Evolutionary conservation across 2,797 vertebrate genomes (phyloP), one percentile per base, ranked within the genome.

Genomic region (Lindbergichthys nudifrons): DNA sequence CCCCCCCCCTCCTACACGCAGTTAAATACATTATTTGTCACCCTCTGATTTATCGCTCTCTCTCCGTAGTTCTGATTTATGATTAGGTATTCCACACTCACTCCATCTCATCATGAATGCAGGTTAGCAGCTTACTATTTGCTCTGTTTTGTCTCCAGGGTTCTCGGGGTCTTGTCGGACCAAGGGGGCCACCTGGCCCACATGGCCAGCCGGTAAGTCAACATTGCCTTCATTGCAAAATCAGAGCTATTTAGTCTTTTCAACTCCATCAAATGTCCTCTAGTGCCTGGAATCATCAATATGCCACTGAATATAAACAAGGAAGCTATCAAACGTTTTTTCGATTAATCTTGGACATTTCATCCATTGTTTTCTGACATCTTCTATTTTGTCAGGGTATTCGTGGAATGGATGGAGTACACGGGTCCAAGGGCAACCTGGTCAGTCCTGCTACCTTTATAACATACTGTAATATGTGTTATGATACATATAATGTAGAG

Each of bases 351-450:
- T 59, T 59, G 54, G 19, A 72, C 19, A 50, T 70, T 53, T 51
- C 39, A 65, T 73, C 39, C 14, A 32, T 50, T 21, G 13, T 64
- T 69, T 64, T 69, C 23, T 75, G 42, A 70, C 51, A 26, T 60
- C 58, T 53, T 71, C 42, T 67, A 2, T 74, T 61, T 80, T 75
- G 2, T 56, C 81, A 97, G 97, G 97, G 97, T 43, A 81, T 96
- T 54, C 53, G 8, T 15, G 97, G 97, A 62, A 89, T 92, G 21
- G 96, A 97, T 11, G 97, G 97, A 19, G 84, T 89, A 1, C 95
- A 95, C 23, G 97, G 97, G 0, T 83, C 91, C 79, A 98, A 98
- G 90, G 97, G 97, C 83, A 97, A 97, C 21, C 79, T 80, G 96
- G 97, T 97, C 85, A 85, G 93, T 92, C 48, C 39, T 67, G 2